Conservation (phyloP, 64 coral and sea anemone genomes). For the Anthopleura sola region DNA sequence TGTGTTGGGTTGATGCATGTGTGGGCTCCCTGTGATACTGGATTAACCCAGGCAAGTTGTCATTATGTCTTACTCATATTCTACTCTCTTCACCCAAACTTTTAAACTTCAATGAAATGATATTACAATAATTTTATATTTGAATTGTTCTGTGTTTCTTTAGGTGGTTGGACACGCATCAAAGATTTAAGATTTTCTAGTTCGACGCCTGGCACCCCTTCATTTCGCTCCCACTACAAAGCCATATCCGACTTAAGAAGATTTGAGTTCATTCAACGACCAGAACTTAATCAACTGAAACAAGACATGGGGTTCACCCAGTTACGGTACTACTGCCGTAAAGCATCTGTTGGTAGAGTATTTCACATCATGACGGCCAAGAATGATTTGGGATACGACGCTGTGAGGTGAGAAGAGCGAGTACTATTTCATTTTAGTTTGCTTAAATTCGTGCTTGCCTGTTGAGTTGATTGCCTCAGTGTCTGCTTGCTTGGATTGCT, state of each 20-base stretch:
- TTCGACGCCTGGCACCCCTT: background rate
- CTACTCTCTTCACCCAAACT: too few species aligned
- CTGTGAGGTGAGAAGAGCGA: constrained; percentile 1
- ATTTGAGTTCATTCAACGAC: background rate
- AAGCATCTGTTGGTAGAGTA: constrained; percentile 28
- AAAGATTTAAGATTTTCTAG: background rate
- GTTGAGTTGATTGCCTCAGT: too few species aligned
- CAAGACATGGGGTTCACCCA: constrained; percentile 57
- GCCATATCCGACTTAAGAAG: background rate
- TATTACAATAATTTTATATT: background rate
- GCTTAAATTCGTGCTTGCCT: too few species aligned
- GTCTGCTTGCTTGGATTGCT: too few species aligned
- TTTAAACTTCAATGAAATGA: background rate
- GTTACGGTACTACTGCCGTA: constrained; percentile 42
- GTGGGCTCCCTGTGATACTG: too few species aligned
- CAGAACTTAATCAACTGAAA: constrained; percentile 20
- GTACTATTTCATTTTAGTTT: background rate
- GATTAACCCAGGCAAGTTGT: too few species aligned
- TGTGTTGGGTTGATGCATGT: too few species aligned
- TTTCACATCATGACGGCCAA: constrained; percentile 43
- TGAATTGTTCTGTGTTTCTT: background rate
- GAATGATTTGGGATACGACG: background rate
- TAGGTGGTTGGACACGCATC: constrained; percentile 48
- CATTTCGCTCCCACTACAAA: background rate
- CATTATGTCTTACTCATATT: too few species aligned